These are phyloP conservation scores for Tuta absoluta DNA, from an alignment of 2,888 invertebrate species.

Conservation along the genomic window DNA sequence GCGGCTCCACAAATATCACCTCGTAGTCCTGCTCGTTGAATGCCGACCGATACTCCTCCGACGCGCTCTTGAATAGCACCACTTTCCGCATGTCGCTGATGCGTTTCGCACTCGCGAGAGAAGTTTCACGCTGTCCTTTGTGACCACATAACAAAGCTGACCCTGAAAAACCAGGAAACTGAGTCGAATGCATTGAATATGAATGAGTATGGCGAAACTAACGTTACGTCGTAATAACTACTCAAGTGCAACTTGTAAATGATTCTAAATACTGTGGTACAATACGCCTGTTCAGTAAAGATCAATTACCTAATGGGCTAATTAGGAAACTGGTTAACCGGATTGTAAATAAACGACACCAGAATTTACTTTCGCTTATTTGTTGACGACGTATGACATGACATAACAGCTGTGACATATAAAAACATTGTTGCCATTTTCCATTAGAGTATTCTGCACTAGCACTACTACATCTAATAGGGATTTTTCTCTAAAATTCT, in stretches of 20 bases:
- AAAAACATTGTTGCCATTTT: background rate
- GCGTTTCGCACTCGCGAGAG: background rate
- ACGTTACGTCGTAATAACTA: background rate
- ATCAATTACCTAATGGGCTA: conserved; percentile 5
- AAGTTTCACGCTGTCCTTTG: conserved; percentile 24
- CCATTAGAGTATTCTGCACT: background rate
- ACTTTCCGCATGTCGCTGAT: conserved; percentile 64
- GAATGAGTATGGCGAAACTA: conserved; percentile 17
- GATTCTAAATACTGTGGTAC: background rate
- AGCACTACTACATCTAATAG: too few relatives aligned
- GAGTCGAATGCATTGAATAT: conserved; percentile 24
- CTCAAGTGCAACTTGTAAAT: background rate
- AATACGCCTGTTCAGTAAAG: background rate
- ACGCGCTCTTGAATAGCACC: conserved; percentile 66
- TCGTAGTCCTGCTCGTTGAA: conserved; percentile 59
- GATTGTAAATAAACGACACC: conserved; percentile 2
- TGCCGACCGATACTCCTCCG: conserved; percentile 65
- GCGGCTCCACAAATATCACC: conserved; percentile 66
- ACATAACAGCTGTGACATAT: background rate
- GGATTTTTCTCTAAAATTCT: too few relatives aligned
- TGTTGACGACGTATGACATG: background rate
- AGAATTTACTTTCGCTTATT: conserved; percentile 9
- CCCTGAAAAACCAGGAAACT: conserved; percentile 58
- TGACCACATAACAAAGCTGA: conserved; percentile 43
- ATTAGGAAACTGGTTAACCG: conserved; percentile 10